Conservation (phyloP, 2,888 invertebrate species). For the Amphipyra tragopoginis region DNA sequence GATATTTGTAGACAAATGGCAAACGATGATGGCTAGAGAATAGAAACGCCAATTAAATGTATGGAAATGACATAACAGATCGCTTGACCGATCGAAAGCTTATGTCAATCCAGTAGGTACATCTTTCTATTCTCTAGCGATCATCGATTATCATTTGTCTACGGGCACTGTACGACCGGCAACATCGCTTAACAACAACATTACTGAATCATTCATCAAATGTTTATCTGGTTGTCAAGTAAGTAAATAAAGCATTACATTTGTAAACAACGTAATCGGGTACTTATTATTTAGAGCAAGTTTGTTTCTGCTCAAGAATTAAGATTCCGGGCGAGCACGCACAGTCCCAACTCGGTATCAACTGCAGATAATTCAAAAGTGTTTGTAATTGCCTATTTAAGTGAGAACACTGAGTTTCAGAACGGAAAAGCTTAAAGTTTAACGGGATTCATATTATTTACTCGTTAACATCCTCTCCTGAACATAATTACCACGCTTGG, state of each 20-base stretch:
- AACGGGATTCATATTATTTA: background rate
- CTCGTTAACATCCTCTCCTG: no score
- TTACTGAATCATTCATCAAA: constrained; percentile 1
- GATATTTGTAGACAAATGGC: no score
- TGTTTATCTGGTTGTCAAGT: background rate
- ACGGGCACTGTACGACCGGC: no score
- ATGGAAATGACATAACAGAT: no score
- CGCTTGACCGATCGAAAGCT: no score
- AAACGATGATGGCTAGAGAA: no score
- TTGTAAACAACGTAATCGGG: constrained; percentile 14
- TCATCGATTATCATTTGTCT: no score
- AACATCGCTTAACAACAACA: no score
- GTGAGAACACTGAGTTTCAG: constrained; percentile 20
- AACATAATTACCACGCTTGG: no score
- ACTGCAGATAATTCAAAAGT: constrained; percentile 20
- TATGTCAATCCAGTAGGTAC: no score
- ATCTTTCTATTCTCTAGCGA: no score
- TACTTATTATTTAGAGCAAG: constrained; percentile 24
- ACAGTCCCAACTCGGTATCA: constrained; percentile 6
- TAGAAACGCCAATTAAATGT: no score
- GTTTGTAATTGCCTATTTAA: constrained; percentile 30
- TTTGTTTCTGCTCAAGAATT: constrained; percentile 20
- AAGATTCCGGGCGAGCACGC: constrained; percentile 9
- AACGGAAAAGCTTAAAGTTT: constrained; percentile 10
- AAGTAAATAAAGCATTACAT: constrained; percentile 9